Percentiles rank a stretch among this genome's conserved stretches.
These are phyloP conservation scores for Limnephilus rhombicus DNA, from an alignment of 2,888 invertebrate species.

Conservation along the genomic window DNA sequence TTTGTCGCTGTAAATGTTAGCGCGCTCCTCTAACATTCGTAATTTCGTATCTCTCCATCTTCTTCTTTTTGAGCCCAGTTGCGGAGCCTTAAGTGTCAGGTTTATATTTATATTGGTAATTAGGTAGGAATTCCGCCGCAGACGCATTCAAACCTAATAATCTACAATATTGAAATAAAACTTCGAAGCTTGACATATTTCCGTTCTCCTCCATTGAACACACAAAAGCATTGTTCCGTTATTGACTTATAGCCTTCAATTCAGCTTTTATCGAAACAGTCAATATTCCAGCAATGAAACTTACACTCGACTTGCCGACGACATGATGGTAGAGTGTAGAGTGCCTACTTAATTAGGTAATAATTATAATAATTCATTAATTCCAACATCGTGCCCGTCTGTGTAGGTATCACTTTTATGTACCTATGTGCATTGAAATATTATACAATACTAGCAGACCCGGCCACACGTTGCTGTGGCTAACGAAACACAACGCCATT, in stretches of 20 bases:
- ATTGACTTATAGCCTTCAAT: background rate
- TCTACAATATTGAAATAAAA: too few relatives aligned
- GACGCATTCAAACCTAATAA: too few relatives aligned
- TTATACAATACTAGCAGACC: conserved; percentile 30
- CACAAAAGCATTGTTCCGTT: background rate
- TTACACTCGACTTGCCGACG: conserved; percentile 45
- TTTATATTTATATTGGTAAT: too few relatives aligned
- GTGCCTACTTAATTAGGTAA: background rate
- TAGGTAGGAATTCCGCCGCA: too few relatives aligned
- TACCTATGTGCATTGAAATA: conserved; percentile 47
- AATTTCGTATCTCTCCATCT: too few relatives aligned
- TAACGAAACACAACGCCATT: too few relatives aligned
- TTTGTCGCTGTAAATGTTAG: too few relatives aligned
- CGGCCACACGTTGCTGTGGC: too few relatives aligned
- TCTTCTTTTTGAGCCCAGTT: too few relatives aligned
- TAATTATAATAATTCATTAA: conserved; percentile 57
- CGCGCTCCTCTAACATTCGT: too few relatives aligned
- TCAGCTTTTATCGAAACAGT: background rate
- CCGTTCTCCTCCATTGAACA: background rate
- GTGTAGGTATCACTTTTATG: background rate
- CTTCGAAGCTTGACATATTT: background rate
- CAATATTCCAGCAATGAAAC: background rate
- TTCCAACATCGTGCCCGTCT: conserved; percentile 55
- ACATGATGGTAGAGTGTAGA: background rate
- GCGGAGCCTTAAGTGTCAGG: too few relatives aligned